phyloP scores from a whole-genome alignment of 2,797 vertebrate genomes.

The Fratercula arctica region DNA sequence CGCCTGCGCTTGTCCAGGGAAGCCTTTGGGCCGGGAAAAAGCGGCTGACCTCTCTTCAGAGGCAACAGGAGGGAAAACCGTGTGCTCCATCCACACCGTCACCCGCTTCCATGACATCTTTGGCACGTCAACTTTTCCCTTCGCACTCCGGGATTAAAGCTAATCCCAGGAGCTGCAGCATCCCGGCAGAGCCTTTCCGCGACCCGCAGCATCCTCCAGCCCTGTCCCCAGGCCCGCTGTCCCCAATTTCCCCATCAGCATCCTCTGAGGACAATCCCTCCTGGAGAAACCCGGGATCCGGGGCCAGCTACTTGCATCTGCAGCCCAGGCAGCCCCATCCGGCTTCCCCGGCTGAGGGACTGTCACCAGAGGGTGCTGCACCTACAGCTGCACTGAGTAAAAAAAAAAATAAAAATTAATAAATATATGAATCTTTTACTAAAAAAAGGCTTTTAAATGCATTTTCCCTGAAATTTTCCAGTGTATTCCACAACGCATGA shows the following conservation, averaged over 20 bases:
- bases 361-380: background rate
- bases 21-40: background rate
- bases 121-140: background rate
- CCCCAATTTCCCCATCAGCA: background rate
- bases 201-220: background rate
- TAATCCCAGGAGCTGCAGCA: background rate
- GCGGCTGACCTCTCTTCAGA: background rate
- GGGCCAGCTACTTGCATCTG: background rate
- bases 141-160: background rate
- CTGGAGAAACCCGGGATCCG: background rate
- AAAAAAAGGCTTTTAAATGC: constrained; percentile 68
- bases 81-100: background rate
- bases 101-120: constrained; percentile 2
- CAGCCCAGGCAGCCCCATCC: background rate
- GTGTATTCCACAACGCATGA: constrained; percentile 77
- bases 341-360: background rate
- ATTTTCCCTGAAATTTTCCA: constrained; percentile 79
- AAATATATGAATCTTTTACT: constrained; percentile 72
- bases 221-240: background rate
- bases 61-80: background rate
- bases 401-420: constrained; percentile 68
- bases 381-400: constrained; percentile 12
- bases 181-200: background rate
- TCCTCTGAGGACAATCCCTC: background rate
- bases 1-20: background rate